Evolutionary conservation across 2,888 invertebrate genomes (phyloP).

Genomic region (Julus scanicus): DNA sequence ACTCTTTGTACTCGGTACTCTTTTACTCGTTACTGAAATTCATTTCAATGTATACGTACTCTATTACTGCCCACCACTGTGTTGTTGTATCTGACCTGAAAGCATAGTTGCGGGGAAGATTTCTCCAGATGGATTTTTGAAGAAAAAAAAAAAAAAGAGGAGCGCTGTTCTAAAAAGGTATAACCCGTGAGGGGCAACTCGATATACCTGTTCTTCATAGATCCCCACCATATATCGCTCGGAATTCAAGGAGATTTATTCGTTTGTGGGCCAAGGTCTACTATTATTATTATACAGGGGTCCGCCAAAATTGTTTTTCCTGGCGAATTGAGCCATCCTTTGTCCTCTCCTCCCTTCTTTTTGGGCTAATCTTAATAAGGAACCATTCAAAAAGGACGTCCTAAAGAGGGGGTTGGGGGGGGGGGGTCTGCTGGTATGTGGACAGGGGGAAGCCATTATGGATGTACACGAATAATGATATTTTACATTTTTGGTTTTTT

Average conservation of each 20-base stretch:
- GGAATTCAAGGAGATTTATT: slow-evolving; percentile 38
- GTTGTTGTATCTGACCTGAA: neutral
- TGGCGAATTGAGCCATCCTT: neutral
- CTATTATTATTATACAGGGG: slow-evolving; percentile 16
- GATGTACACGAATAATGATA: too few relatives aligned
- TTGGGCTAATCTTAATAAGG: neutral
- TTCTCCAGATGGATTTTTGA: neutral
- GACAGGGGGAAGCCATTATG: too few relatives aligned
- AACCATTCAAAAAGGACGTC: too few relatives aligned
- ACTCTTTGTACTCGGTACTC: too few relatives aligned
- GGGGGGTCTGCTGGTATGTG: too few relatives aligned
- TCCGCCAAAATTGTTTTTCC: slow-evolving; percentile 21
- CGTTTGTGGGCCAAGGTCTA: slow-evolving; percentile 42
- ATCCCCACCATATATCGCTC: slow-evolving; percentile 21
- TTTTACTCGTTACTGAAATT: too few relatives aligned
- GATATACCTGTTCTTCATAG: slow-evolving; percentile 23
- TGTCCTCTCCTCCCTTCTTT: neutral
- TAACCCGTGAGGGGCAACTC: slow-evolving; percentile 17
- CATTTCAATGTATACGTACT: too few relatives aligned
- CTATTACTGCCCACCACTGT: neutral
- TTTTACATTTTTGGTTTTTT: too few relatives aligned
- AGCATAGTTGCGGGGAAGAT: neutral
- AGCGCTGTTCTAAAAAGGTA: slow-evolving; percentile 10
- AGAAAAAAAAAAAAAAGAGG: neutral
- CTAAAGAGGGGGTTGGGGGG: too few relatives aligned